Base-by-base conservation (phyloP, 2,888 invertebrate genomes). In the Phasia obesa region DNA sequence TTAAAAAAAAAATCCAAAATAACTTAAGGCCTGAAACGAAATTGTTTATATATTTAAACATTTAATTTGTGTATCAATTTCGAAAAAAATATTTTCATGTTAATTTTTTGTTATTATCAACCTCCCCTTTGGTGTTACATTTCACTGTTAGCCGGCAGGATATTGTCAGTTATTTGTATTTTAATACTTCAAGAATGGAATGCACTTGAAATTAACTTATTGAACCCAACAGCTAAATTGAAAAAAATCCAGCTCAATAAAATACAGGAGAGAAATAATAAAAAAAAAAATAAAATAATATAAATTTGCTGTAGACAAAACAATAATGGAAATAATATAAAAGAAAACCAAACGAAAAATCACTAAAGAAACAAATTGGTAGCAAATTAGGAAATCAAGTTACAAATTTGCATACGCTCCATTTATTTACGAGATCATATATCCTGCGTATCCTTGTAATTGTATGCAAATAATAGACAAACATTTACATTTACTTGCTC, bases 341-440 rank as follows among this genome's bases (percentile, higher is more conserved):
- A 70, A 55, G 21, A 79, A 38, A 35, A 35, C 35, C 31, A 38
- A 65, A 74, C n/a, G 38, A 76, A 73, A 86, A 84, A 85, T 86
- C 81, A 79, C 60, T 84, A 86, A 67, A 85, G 86, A 78, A 86
- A 87, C 84, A 88, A 89, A 89, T 89, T 89, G 90, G 89, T 89
- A 89, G 88, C 87, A 89, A 89, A 88, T 89, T 90, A 88, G 88
- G 88, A 90, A 89, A 89, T 90, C 89, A 89, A 89, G 88, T 89
- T 87, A 85, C 87, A 88, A 88, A 89, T 89, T 90, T 89, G 90
- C 89, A 88, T 90, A 87, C 88, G 90, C 88, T 88, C 87, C 90
- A 88, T 89, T 89, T 88, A 88, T 87, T 86, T 84, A 74, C 78
- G 59, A 76, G 83, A 83, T 83, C 83, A 76, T 83, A 83, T 83